Base-by-base conservation (phyloP, 1,140 invertebrate species). In the Drosophila paulistorum region DNA sequence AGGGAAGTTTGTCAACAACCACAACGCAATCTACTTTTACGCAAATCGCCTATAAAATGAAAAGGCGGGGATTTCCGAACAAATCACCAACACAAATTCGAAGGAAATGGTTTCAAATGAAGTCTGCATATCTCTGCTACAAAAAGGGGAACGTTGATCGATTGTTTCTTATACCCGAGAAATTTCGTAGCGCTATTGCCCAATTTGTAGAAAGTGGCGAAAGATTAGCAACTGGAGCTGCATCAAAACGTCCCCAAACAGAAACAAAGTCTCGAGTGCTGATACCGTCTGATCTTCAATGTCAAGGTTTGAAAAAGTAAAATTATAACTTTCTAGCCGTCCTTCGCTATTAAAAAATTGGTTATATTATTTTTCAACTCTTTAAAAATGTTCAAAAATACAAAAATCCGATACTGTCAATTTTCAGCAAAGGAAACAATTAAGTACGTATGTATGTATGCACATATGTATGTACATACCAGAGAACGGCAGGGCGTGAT, bases 21-120 rank as follows among this genome's bases (percentile, higher is more conserved):
- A 91, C 89, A 6, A 91, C 89, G 1, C 90, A 91, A 23, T 81
- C 77, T 17, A 91, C 89, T 9, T 91, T 91, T 60, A 68, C 84
- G 1, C 84, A 83, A 69, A 91, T 91, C 23, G 89, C 89, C 1
- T 83, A 70, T 30, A 87, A 83, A 65, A 91, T 91, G 89, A 91
- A 78, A 61, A 85, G 74, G n/a, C 48, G 60, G 30, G 89, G 89
- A 20, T 91, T 91, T 54, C 81, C 90, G 6, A 91, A 91, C 30
- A 91, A 91, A 71, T 81, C 84, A 1, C 84, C 89, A 7, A 83
- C 89, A 1, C 89, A 91, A 70, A 84, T 91, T 3, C 57, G 89
- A 64, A 71, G 89, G 9, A 91, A 91, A 41, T 91, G 89, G 89
- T 91, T 91, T 73, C 89, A 91, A 67, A 91, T 91, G 89, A 91